These are phyloP conservation scores for Siniperca undulata DNA, from an alignment of 2,797 vertebrate species.

Conservation along the genomic window DNA sequence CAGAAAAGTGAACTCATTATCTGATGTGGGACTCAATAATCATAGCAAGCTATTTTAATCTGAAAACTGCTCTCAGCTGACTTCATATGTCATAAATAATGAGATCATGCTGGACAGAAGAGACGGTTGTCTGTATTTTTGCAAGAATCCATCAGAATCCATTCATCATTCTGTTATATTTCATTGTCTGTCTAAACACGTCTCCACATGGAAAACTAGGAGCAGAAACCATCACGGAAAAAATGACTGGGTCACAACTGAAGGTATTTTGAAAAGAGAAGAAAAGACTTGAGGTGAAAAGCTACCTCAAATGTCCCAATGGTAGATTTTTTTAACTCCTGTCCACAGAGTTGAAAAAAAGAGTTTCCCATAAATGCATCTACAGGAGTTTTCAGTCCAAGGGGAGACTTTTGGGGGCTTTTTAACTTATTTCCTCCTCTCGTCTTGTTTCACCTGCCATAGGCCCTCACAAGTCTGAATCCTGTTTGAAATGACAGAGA, in stretches of 20 bases:
- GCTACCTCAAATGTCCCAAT: conserved; percentile 25
- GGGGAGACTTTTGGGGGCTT: conserved; percentile 15
- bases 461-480: conserved; percentile 18
- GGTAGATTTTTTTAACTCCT: conserved; percentile 46
- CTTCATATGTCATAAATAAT: conserved; percentile 58
- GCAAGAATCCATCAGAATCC: conserved; percentile 59
- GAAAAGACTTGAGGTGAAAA: conserved; percentile 42
- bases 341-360: conserved; percentile 32
- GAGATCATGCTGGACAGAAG: conserved; percentile 64
- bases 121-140: conserved; percentile 55
- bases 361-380: conserved; percentile 42
- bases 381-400: conserved; percentile 18
- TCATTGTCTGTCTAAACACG: conserved; percentile 73
- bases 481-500: conserved; percentile 40
- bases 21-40: conserved; percentile 29
- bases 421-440: conserved; percentile 25
- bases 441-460: conserved; percentile 43
- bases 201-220: conserved; percentile 69
- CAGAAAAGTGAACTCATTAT: conserved; percentile 23
- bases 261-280: conserved; percentile 62
- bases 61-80: conserved; percentile 48
- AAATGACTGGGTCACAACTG: conserved; percentile 65
- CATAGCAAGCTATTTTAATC: conserved; percentile 34
- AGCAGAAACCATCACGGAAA: conserved; percentile 72
- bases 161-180: conserved; percentile 72